Evolutionary conservation across 2,797 vertebrate genomes (phyloP).

Genomic region (Crocidura indochinensis): DNA sequence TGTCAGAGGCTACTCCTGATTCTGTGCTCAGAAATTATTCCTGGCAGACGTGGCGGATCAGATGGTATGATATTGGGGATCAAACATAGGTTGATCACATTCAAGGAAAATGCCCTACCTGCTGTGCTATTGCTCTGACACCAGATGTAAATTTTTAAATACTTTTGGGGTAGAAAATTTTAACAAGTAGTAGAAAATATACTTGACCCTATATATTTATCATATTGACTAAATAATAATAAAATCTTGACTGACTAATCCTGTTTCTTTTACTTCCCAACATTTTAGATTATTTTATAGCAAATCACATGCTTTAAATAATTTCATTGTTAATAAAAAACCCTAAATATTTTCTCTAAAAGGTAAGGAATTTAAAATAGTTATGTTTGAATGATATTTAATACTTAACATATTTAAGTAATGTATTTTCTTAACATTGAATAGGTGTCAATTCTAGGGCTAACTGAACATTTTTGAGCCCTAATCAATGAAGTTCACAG

Average conservation of each 20-base stretch:
- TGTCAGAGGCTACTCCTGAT: too few relatives aligned
- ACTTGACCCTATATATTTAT: neutral
- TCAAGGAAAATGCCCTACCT: too few relatives aligned
- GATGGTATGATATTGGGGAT: too few relatives aligned
- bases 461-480: neutral
- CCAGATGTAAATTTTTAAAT: conserved; percentile 32
- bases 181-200: conserved; percentile 38
- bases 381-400: neutral
- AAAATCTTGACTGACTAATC: neutral
- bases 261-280: neutral
- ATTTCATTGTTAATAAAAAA: conserved; percentile 27
- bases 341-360: too few relatives aligned
- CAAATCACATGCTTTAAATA: conserved; percentile 37
- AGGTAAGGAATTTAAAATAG: too few relatives aligned
- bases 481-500: conserved; percentile 31
- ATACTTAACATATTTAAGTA: conserved; percentile 57
- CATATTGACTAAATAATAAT: neutral
- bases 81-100: too few relatives aligned
- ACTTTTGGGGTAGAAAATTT: conserved; percentile 32
- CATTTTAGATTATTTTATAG: conserved; percentile 27
- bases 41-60: too few relatives aligned
- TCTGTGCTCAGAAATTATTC: too few relatives aligned
- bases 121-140: too few relatives aligned
- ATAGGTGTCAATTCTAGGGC: neutral
- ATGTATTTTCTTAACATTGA: conserved; percentile 21